A percentile compares a stretch with the other conserved stretches of the same genome.
Conservation (phyloP, 2,797 vertebrate species). For the Onychomys leucogaster region DNA sequence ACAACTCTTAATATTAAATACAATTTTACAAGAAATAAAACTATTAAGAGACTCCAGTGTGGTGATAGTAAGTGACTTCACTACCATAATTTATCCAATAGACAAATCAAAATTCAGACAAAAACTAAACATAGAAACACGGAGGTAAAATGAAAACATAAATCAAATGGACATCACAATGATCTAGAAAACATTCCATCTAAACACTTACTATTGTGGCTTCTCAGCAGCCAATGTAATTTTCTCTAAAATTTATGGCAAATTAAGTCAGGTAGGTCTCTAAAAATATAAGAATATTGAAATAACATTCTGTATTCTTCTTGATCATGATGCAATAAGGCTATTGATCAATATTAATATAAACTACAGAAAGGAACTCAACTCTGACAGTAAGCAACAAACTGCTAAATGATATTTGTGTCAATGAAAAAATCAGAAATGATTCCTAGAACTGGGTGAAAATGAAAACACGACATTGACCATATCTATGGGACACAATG, state of each 20-base stretch:
- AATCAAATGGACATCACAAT: background rate
- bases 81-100: background rate
- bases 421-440: background rate
- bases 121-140: background rate
- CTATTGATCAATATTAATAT: background rate
- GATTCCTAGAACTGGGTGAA: background rate
- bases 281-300: background rate
- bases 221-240: background rate
- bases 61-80: background rate
- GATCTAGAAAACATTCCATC: background rate
- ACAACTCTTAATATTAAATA: background rate
- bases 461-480: background rate
- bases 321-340: background rate
- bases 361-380: background rate
- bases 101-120: background rate
- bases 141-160: background rate
- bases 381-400: background rate
- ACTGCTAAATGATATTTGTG: background rate
- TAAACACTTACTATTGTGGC: background rate
- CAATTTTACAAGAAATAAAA: background rate
- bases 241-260: background rate
- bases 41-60: background rate
- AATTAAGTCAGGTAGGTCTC: background rate
- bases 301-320: background rate
- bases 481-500: background rate